These are phyloP conservation scores for Cyphomyrus discorhynchus DNA, from an alignment of 2,113 vertebrate genomes.

Conservation along the genomic window DNA sequence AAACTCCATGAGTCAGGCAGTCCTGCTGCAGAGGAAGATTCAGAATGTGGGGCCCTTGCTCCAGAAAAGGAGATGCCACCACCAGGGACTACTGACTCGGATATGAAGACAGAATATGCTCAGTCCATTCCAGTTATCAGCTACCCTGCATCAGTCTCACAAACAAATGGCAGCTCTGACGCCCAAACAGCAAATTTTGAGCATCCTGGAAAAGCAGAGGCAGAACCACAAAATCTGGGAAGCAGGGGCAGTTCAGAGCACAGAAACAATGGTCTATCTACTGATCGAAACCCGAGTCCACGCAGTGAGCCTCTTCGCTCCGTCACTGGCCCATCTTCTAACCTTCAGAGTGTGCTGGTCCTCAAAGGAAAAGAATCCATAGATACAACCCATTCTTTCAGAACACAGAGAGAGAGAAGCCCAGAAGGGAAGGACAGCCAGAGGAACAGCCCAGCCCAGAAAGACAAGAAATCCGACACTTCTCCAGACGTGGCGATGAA, in stretches of 20 bases:
- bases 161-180: constrained; percentile 22
- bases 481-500: constrained; percentile 43
- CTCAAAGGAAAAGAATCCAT: constrained; percentile 61
- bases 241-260: constrained; percentile 33
- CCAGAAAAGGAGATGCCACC: constrained; percentile 17
- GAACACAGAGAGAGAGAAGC: constrained; percentile 54
- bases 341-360: constrained; percentile 59
- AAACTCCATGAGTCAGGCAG: constrained; percentile 68
- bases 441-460: constrained; percentile 47
- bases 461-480: constrained; percentile 38
- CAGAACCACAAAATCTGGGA: constrained; percentile 37
- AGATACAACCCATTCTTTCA: constrained; percentile 44
- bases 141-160: constrained; percentile 49
- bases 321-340: constrained; percentile 39
- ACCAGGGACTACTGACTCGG: constrained; percentile 38
- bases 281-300: constrained; percentile 36
- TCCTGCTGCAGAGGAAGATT: constrained; percentile 47
- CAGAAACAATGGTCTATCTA: constrained; percentile 19
- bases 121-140: constrained; percentile 67
- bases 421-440: constrained; percentile 47
- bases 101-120: constrained; percentile 39
- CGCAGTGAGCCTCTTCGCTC: constrained; percentile 33
- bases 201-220: constrained; percentile 28
- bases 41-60: constrained; percentile 42
- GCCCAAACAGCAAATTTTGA: constrained; percentile 23